Conservation (phyloP, 2,888 invertebrate genomes). For the Hypomecis punctinalis region DNA sequence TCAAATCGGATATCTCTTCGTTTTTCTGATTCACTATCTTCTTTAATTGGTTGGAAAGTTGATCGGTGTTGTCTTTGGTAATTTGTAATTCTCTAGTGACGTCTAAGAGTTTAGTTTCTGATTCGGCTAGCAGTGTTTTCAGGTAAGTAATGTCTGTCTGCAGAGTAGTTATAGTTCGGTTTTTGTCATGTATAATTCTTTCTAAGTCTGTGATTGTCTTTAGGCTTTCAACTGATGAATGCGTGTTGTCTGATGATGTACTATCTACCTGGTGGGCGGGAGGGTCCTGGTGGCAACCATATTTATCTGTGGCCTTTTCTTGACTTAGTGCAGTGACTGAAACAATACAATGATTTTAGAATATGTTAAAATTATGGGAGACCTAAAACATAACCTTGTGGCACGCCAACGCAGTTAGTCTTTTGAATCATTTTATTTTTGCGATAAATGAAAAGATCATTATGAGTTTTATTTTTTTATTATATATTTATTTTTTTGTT, state of each 20-base stretch:
- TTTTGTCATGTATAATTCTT: conserved; percentile 75
- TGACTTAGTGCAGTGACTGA: conserved; percentile 61
- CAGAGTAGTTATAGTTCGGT: conserved; percentile 70
- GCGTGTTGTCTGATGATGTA: conserved; percentile 67
- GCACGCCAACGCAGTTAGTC: neutral
- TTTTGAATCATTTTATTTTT: too few relatives aligned
- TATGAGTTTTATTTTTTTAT: too few relatives aligned
- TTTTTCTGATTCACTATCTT: conserved; percentile 76
- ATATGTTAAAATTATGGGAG: neutral
- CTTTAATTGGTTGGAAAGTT: conserved; percentile 72
- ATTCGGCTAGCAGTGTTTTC: conserved; percentile 73
- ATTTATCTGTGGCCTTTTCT: conserved; percentile 57
- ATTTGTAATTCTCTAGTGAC: conserved; percentile 70
- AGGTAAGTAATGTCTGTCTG: conserved; percentile 72
- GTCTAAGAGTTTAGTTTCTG: conserved; percentile 73
- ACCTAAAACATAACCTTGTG: neutral
- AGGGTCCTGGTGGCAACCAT: conserved; percentile 52
- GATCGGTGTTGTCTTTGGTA: conserved; percentile 70
- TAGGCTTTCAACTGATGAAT: conserved; percentile 70
- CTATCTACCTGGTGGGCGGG: conserved; percentile 75
- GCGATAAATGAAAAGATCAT: too few relatives aligned
- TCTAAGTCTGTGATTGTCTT: conserved; percentile 78
- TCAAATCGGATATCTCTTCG: conserved; percentile 76
- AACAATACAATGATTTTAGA: conserved; percentile 39
- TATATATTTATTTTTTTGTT: too few relatives aligned